phyloP scores from a whole-genome alignment of 2,113 vertebrate species.

The Lepus europaeus region DNA sequence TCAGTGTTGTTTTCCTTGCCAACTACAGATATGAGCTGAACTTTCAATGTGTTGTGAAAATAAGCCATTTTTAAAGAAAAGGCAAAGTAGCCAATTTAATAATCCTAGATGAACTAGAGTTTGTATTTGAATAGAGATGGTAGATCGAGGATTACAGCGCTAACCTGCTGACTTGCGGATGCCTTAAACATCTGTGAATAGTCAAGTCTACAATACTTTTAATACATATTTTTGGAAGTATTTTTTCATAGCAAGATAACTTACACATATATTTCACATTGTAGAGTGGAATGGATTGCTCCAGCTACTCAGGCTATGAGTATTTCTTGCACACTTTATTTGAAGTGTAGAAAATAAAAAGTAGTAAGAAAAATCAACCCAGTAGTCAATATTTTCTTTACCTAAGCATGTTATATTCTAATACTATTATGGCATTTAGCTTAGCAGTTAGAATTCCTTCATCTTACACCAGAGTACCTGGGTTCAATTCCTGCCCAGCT shows the following conservation, averaged over 20 bases:
- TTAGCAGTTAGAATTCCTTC: no score
- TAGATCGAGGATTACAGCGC: background rate
- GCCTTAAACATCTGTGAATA: background rate
- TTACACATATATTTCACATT: background rate
- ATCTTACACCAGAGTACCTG: no score
- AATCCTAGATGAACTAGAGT: background rate
- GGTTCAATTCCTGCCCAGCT: no score
- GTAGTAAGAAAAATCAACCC: background rate
- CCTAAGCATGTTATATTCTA: background rate
- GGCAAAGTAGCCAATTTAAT: conserved; percentile 14
- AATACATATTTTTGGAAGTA: background rate
- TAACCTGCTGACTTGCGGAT: background rate
- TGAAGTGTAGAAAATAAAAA: conserved; percentile 38
- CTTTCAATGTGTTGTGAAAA: conserved; percentile 7
- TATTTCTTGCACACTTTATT: background rate
- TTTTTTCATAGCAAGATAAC: conserved; percentile 9
- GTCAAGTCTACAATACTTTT: background rate
- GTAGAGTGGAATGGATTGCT: background rate
- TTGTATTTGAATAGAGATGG: background rate
- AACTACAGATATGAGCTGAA: background rate
- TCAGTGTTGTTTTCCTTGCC: background rate
- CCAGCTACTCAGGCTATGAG: background rate
- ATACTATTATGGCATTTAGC: background rate
- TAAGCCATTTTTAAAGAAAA: conserved; percentile 10
- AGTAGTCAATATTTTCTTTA: background rate